Evolutionary conservation across 2,888 invertebrate species (phyloP).

Genomic region (Cactoblastis cactorum): DNA sequence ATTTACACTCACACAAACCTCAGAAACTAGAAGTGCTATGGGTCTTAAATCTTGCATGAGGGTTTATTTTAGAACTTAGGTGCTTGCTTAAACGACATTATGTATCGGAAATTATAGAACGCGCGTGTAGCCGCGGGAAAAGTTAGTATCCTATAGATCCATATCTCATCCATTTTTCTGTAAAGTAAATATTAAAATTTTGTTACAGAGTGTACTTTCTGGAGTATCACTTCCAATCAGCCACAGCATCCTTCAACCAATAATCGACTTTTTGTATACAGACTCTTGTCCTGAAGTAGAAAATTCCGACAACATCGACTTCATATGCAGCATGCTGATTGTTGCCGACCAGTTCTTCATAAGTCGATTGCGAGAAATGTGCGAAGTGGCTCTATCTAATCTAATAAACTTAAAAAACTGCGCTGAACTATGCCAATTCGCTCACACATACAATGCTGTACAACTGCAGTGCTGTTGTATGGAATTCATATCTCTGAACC

Average conservation of each 20-base stretch:
- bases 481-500: slow-evolving; percentile 88
- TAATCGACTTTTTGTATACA: slow-evolving; percentile 88
- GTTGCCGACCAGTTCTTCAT: slow-evolving; percentile 90
- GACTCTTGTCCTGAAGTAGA: slow-evolving; percentile 81
- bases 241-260: slow-evolving; percentile 79
- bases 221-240: slow-evolving; percentile 81
- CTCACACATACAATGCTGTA: slow-evolving; percentile 86
- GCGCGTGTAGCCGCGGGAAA: too few relatives aligned
- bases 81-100: too few relatives aligned
- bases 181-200: too few relatives aligned
- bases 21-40: too few relatives aligned
- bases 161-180: too few relatives aligned
- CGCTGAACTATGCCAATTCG: slow-evolving; percentile 86
- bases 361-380: slow-evolving; percentile 83
- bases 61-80: too few relatives aligned
- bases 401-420: slow-evolving; percentile 87
- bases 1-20: too few relatives aligned
- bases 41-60: too few relatives aligned
- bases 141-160: too few relatives aligned
- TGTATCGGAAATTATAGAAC: too few relatives aligned
- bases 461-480: slow-evolving; percentile 85
- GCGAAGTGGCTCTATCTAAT: slow-evolving; percentile 82
- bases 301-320: slow-evolving; percentile 83
- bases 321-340: slow-evolving; percentile 86
- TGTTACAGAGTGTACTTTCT: slow-evolving; percentile 74